These are phyloP conservation scores for Rotaria macrura DNA, from an alignment of 2,888 invertebrate species.

Conservation along the genomic window DNA sequence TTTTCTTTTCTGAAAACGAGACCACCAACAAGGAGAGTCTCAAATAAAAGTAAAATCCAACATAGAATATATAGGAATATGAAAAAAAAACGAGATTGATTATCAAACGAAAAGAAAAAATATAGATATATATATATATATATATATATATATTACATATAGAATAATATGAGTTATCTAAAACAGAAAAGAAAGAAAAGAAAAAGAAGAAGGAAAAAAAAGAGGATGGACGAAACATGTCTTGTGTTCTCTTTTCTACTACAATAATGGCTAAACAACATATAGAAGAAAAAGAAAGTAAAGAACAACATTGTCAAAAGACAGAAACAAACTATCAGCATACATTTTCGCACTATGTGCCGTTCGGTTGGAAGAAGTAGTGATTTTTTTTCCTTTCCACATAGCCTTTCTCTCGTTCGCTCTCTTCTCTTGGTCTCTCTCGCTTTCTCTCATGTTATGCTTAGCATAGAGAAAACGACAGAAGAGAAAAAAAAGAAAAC, in stretches of 20 bases:
- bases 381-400: background rate
- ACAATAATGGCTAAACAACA: background rate
- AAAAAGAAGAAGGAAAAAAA: background rate
- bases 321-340: conserved; percentile 12
- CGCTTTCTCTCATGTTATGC: background rate
- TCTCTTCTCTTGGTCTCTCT: background rate
- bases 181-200: conserved; percentile 12
- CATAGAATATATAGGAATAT: too few relatives aligned
- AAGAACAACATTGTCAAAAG: background rate
- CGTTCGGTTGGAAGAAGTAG: conserved; percentile 1
- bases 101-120: background rate
- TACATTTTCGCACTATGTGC: conserved; percentile 3
- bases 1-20: background rate
- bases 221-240: background rate
- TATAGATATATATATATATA: background rate
- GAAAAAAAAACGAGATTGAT: background rate
- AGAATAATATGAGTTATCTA: conserved; percentile 5
- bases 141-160: too few relatives aligned
- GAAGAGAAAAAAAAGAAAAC: background rate
- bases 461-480: background rate
- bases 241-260: conserved; percentile 3
- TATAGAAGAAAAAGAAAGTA: background rate
- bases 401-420: background rate
- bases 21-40: background rate
- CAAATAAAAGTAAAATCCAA: background rate